Conservation (phyloP, 2,113 vertebrate species). For the Anhinga anhinga region DNA sequence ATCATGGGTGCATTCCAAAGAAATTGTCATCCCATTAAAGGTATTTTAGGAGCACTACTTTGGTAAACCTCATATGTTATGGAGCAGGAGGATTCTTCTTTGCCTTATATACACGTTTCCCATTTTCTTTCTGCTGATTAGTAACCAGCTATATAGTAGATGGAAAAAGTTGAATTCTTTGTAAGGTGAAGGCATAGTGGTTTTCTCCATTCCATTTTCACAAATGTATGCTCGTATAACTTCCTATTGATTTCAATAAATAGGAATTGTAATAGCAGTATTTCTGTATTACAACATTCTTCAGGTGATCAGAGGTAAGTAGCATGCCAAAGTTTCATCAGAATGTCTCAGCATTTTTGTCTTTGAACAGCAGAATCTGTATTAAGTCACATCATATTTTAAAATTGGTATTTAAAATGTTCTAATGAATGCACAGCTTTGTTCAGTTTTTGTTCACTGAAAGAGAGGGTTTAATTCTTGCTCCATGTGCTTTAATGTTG, state of each 20-base stretch:
- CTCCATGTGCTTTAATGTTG: background rate
- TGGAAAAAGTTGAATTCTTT: background rate
- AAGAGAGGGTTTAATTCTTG: background rate
- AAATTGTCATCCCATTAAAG: background rate
- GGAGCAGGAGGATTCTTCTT: background rate
- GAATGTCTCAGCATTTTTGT: background rate
- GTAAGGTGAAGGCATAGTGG: background rate
- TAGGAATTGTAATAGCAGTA: background rate
- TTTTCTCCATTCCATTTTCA: background rate
- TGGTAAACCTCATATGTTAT: background rate
- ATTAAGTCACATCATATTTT: background rate
- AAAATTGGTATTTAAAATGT: background rate
- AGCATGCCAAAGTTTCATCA: background rate
- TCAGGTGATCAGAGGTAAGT: background rate
- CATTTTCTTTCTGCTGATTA: background rate
- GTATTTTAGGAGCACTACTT: background rate
- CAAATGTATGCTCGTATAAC: background rate
- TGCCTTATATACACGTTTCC: background rate
- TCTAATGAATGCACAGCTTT: background rate
- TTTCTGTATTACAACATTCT: background rate
- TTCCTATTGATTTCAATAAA: background rate
- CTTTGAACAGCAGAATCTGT: background rate
- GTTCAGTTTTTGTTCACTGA: background rate
- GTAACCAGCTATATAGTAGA: background rate
- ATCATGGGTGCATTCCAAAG: background rate